phyloP scores from a whole-genome alignment of 1,140 invertebrate genomes.

The Anoplophora glabripennis region DNA sequence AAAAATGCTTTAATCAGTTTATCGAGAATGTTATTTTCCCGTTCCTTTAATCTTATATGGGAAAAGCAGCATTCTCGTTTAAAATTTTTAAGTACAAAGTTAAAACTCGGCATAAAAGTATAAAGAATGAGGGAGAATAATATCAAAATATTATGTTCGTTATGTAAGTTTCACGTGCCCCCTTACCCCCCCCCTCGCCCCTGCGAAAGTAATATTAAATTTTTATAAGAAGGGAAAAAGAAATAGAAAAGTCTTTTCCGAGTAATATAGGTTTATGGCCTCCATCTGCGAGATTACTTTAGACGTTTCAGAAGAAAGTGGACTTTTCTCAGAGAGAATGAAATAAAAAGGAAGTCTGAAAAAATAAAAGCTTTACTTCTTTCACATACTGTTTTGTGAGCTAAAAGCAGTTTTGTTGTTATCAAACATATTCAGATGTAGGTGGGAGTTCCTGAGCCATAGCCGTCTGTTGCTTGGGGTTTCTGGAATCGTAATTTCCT shows the following conservation, averaged over 20 bases:
- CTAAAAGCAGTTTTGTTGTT: conserved; percentile 36
- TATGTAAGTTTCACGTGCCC: conserved; percentile 13
- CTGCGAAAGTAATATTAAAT: conserved; percentile 47
- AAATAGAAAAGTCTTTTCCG: conserved; percentile 49
- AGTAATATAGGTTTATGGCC: conserved; percentile 51
- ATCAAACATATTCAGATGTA: conserved; percentile 38
- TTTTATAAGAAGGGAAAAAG: conserved; percentile 49
- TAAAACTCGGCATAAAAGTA: too few species aligned
- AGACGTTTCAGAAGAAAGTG: conserved; percentile 48
- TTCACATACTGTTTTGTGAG: conserved; percentile 37
- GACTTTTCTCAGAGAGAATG: conserved; percentile 39
- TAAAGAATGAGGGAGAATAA: conserved; percentile 7
- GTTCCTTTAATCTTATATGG: too few species aligned
- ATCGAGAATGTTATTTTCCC: too few species aligned
- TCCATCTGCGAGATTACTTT: conserved; percentile 51
- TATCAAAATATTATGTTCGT: conserved; percentile 26
- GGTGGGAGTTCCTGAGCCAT: neutral
- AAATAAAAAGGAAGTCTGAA: conserved; percentile 30
- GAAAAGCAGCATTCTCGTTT: too few species aligned
- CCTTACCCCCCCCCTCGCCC: conserved; percentile 9
- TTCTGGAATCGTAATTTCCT: too few species aligned
- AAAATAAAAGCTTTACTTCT: conserved; percentile 35
- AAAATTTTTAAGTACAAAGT: too few species aligned
- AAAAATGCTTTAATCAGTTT: too few species aligned
- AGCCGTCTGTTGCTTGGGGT: too few species aligned